Evolutionary conservation across 2,888 invertebrate species (phyloP), one percentile per base, ranked within the genome.

Genomic region (Pecten maximus): DNA sequence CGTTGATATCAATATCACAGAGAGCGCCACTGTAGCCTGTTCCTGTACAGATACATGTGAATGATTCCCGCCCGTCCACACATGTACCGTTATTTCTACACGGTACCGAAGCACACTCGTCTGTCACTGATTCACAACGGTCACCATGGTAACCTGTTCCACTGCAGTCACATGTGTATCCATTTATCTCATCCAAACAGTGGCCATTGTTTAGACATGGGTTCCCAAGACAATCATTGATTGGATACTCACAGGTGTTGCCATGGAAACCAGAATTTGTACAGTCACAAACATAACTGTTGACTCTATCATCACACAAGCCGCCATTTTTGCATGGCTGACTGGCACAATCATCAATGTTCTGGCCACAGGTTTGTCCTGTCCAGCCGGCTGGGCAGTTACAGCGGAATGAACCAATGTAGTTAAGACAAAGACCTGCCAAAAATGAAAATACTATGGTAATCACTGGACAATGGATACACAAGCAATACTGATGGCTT

Each of bases 301-400:
- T 91, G 23, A 91, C 44, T 23, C 89, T 89, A 91, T 95, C 94
- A 0, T 91, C 89, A 91, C 95, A 95, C 8, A 89, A 92, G 40
- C 93, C 95, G 40, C 93, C 93, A 90, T 96, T 93, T 40, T 93
- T 88, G 93, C 96, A 96, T n/a, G 95, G 94, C 28, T 90, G 86
- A 15, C 50, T 86, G 4, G 40, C 40, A 91, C 96, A 96, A 50
- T 95, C 94, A 90, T 95, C 93, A 54, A 95, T 92, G 87, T 95
- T 91, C 90, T 93, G 90, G 40, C 94, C 94, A 92, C 96, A 96
- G 35, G 93, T 94, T 39, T 89, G 91, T 40, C 96, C 95, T 10
- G 94, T 94, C 95, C 95, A 96, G 0, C 95, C 95, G 16, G 93
- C 92, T 0, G 91, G 94, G 91, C 96, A 96, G 44, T 90, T 89